Percentiles rank a stretch among this genome's conserved stretches.
Conservation (phyloP, 2,888 invertebrate species). For the Lasioglossum figueresi region DNA sequence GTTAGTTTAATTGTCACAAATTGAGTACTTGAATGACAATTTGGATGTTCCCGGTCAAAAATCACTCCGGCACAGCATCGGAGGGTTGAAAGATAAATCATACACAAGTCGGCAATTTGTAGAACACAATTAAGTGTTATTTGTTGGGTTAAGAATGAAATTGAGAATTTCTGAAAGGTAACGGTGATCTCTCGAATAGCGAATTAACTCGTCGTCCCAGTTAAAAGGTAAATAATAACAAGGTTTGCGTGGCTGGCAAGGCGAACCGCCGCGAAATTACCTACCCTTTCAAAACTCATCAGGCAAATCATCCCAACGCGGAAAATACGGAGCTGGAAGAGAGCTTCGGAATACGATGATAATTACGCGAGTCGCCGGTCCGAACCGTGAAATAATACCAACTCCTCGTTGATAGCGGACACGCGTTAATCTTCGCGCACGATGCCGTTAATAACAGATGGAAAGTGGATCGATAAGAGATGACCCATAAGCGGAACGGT, state of each 20-base stretch:
- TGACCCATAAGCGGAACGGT: slow-evolving; percentile 15
- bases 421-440: slow-evolving; percentile 25
- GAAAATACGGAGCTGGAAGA: background rate
- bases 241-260: background rate
- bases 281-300: background rate
- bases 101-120: background rate
- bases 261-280: background rate
- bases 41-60: no score
- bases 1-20: no score
- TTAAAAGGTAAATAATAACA: background rate
- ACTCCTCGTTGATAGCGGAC: background rate
- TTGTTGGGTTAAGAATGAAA: background rate
- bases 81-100: background rate
- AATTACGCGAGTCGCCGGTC: background rate
- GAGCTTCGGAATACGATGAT: background rate
- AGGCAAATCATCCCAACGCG: background rate
- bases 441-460: slow-evolving; percentile 21
- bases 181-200: background rate
- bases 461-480: slow-evolving; percentile 42
- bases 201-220: background rate
- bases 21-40: no score
- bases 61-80: no score
- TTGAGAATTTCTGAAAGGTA: background rate
- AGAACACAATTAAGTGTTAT: background rate
- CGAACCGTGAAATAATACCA: background rate